These are phyloP conservation scores for Microtus ochrogaster DNA, from an alignment of 2,113 vertebrate species.

Conservation along the genomic window DNA sequence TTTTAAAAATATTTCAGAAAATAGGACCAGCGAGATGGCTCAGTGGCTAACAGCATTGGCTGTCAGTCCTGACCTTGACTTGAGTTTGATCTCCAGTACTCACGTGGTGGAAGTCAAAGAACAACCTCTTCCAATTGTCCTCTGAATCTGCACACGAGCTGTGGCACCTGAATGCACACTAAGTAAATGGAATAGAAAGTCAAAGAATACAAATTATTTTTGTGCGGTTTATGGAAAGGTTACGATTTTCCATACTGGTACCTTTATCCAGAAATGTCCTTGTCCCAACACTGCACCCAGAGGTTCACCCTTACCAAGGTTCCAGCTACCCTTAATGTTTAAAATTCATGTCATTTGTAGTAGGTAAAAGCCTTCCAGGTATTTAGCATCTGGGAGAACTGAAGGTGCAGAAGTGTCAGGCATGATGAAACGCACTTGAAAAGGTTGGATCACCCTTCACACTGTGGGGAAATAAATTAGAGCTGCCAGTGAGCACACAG, in stretches of 20 bases:
- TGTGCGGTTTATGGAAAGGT: background rate
- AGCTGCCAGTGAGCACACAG: background rate
- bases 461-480: conserved; percentile 20
- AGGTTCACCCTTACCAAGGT: background rate
- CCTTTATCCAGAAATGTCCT: conserved; percentile 32
- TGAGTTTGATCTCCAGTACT: background rate
- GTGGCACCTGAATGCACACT: background rate
- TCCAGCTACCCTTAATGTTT: background rate
- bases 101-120: background rate
- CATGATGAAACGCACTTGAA: background rate
- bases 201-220: conserved; percentile 5
- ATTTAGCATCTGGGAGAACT: conserved; percentile 19
- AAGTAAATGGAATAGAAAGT: background rate
- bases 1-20: background rate
- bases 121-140: background rate
- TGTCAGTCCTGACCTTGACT: background rate
- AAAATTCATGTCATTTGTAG: conserved; percentile 2
- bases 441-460: background rate
- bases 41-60: background rate
- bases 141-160: background rate
- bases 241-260: background rate
- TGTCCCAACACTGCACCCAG: background rate
- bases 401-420: background rate
- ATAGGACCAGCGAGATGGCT: background rate
- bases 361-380: background rate